These are phyloP conservation scores for Cherax quadricarinatus DNA, from an alignment of 1,140 invertebrate species.

Conservation along the genomic window DNA sequence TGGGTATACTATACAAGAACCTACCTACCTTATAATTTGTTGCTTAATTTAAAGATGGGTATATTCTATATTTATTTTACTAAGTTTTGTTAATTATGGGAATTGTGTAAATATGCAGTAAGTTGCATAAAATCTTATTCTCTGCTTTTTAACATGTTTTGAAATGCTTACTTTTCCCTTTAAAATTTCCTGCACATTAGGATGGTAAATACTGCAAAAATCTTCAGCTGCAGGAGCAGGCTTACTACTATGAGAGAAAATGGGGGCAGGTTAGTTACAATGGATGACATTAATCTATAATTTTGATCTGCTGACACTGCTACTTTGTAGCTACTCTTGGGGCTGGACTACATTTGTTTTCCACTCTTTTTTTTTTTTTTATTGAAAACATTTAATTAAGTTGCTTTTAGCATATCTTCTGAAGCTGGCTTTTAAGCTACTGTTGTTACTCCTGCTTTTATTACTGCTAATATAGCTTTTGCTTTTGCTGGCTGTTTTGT, in stretches of 20 bases:
- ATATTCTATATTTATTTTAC: not conserved
- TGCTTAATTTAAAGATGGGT: not conserved
- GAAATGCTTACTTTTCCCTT: slow-evolving; percentile 30
- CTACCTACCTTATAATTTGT: not conserved
- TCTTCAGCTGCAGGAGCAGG: slow-evolving; percentile 35
- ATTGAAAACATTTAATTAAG: not conserved
- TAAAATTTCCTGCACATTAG: not conserved
- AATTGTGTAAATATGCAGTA: not conserved
- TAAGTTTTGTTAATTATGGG: not conserved
- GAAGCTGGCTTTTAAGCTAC: not conserved
- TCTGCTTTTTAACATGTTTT: not conserved
- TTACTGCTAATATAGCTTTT: not conserved
- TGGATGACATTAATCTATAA: not conserved
- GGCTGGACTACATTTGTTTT: not conserved
- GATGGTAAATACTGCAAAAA: slow-evolving; percentile 47
- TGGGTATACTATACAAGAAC: not conserved
- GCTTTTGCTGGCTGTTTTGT: too few relatives aligned
- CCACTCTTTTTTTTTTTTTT: too few relatives aligned
- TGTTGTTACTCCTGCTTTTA: not conserved
- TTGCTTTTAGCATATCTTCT: not conserved
- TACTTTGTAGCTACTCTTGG: not conserved
- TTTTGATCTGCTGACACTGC: not conserved
- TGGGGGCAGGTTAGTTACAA: slow-evolving; percentile 28
- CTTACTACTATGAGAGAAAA: slow-evolving; percentile 36
- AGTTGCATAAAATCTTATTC: not conserved